Percentiles rank a stretch among this genome's conserved stretches.
These are phyloP conservation scores for Pimpla rufipes DNA, from an alignment of 2,888 invertebrate genomes.

Conservation along the genomic window DNA sequence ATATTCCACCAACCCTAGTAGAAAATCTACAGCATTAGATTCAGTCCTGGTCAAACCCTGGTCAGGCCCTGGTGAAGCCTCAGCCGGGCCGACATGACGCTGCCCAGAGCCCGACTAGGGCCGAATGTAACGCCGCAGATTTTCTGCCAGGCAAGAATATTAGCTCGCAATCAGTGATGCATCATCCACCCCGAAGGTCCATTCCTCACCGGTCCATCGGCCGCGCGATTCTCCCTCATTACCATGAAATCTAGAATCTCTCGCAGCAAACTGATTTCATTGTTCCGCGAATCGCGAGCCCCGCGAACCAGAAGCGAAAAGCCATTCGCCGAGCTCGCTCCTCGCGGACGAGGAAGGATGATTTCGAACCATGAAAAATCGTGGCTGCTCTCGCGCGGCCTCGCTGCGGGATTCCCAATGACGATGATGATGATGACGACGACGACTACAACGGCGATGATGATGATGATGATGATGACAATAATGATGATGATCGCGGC, in stretches of 20 bases:
- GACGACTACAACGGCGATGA: conserved; percentile 16
- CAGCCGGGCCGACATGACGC: no score
- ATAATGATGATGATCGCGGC: not conserved
- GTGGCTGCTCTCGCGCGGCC: conserved; percentile 6
- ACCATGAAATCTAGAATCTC: conserved; percentile 26
- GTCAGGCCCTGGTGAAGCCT: no score
- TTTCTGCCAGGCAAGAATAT: not conserved
- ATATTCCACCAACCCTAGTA: no score
- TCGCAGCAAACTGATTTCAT: conserved; percentile 30
- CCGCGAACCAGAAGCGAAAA: conserved; percentile 23
- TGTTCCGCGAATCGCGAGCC: conserved; percentile 24
- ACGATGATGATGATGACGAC: conserved; percentile 21
- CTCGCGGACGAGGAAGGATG: conserved; percentile 21
- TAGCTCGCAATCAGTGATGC: not conserved
- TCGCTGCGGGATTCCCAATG: conserved; percentile 37
- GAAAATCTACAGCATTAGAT: no score
- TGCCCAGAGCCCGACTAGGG: no score
- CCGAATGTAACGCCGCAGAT: no score
- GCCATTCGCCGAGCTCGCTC: not conserved
- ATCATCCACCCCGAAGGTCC: not conserved
- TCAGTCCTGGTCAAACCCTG: no score
- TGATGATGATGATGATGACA: conserved; percentile 57
- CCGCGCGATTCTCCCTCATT: not conserved
- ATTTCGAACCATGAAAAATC: conserved; percentile 40
- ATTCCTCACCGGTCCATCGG: not conserved